phyloP scores from a whole-genome alignment of 2,113 vertebrate genomes.

The Cebidichthys violaceus region DNA sequence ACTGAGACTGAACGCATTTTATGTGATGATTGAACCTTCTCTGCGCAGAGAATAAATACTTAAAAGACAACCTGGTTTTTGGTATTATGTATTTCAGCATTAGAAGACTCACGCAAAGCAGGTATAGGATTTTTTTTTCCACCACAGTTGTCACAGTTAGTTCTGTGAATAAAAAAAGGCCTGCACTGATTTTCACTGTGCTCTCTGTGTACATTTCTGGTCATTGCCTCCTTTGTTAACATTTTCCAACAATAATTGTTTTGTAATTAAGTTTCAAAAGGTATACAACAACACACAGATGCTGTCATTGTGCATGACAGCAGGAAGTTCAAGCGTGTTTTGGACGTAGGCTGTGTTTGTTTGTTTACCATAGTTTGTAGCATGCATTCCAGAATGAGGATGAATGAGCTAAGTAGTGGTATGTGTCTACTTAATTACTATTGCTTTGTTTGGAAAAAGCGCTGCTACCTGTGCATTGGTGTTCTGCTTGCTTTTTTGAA shows the following conservation, averaged over 20 bases:
- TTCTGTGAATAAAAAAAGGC: neutral
- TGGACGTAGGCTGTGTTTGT: neutral
- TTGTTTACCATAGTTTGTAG: neutral
- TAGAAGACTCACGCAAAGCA: too few relatives aligned
- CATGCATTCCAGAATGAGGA: neutral
- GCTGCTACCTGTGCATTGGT: neutral
- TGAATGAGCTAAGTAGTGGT: neutral
- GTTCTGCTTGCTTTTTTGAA: neutral
- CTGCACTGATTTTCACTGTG: neutral
- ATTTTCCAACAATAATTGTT: neutral
- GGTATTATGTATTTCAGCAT: too few relatives aligned
- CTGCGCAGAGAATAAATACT: too few relatives aligned
- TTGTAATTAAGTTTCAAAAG: neutral
- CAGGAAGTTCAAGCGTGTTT: neutral
- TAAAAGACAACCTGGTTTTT: too few relatives aligned
- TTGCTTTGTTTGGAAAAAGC: neutral
- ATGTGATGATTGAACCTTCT: too few relatives aligned
- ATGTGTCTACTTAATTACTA: neutral
- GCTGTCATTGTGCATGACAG: neutral
- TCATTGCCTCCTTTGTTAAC: neutral
- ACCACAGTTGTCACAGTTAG: neutral
- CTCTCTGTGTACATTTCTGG: neutral
- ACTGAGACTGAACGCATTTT: too few relatives aligned
- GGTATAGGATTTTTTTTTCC: too few relatives aligned
- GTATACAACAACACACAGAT: neutral